These are phyloP conservation scores for Cygnus olor DNA, from an alignment of 2,797 vertebrate genomes.

Conservation along the genomic window DNA sequence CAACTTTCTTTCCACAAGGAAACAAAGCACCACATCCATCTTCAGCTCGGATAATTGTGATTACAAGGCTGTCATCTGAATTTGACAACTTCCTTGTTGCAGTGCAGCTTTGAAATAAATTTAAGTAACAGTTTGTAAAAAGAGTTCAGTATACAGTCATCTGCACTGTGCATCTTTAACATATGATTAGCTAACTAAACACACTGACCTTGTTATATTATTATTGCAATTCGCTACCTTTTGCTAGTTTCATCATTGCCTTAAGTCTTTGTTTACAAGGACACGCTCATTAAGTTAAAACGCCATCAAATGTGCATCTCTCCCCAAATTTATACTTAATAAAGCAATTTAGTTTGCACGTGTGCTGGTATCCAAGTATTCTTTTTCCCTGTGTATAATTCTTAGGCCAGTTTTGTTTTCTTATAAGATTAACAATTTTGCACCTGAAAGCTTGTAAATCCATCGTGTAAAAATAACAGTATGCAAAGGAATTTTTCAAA, in stretches of 20 bases:
- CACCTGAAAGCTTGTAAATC: neutral
- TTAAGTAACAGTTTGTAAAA: neutral
- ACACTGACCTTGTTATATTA: neutral
- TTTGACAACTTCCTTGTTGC: neutral
- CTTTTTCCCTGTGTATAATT: neutral
- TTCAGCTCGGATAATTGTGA: neutral
- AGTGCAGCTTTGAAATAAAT: neutral
- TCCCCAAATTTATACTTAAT: conserved; percentile 4
- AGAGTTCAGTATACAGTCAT: conserved; percentile 11
- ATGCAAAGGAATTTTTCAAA: neutral
- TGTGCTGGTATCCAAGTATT: neutral
- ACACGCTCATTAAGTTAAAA: neutral
- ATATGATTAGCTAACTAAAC: conserved; percentile 37
- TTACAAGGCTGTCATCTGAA: neutral
- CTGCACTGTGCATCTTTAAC: conserved; percentile 52
- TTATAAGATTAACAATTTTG: neutral
- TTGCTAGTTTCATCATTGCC: conserved; percentile 6
- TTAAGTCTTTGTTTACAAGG: neutral
- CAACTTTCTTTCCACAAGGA: neutral
- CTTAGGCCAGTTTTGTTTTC: neutral
- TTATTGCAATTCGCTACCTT: conserved; percentile 29
- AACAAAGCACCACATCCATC: neutral
- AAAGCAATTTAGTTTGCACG: conserved; percentile 20
- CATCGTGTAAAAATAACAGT: neutral
- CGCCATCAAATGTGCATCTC: conserved; percentile 4